Evolutionary conservation across 2,797 vertebrate genomes (phyloP), one percentile per base, ranked within the genome.

Genomic region (Sebastes aleutianus): DNA sequence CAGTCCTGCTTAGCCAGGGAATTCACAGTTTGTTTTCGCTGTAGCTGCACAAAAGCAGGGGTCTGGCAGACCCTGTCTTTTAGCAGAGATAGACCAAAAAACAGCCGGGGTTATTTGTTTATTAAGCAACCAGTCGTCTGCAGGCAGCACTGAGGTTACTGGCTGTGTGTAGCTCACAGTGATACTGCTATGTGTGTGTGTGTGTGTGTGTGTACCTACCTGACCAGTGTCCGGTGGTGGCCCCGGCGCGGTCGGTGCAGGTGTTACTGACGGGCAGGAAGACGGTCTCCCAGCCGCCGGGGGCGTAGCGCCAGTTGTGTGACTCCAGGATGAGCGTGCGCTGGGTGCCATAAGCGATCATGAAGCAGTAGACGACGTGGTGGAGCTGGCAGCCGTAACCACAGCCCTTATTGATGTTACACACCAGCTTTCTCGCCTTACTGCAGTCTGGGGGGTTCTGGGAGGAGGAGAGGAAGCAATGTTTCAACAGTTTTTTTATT

Each of bases 381-480:
- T 99, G 98, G 62, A 99, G 97, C 82, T 99, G 98, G 94, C 98
- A 99, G 81, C 98, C 98, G 6, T 99, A 99, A 82, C 98, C 98
- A 82, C 98, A 99, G 91, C 98, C 98, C 91, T 99, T 99, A 95
- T 99, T 99, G 93, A 99, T 99, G 94, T 99, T 99, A 74, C 98
- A 99, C 80, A 99, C 97, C n/a, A 99, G 95, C 89, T 99, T 99
- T 84, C 96, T 97, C 0, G 98, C 98, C 95, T 98, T 98, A 93
- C 97, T 98, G 96, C 98, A 99, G 79, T 99, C 98, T 88, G 97
- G 95, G 16, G 98, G 98, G 91, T 99, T 99, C 98, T 99, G 85
- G 75, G 47, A 67, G 22, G 54, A 74, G 31, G 65, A 74, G 68
- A 65, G 56, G 13, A 62, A 71, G 76, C 36, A 75, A 72, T 54